Conservation (phyloP, 2,888 invertebrate species). For the Dysmachus trigonus region DNA sequence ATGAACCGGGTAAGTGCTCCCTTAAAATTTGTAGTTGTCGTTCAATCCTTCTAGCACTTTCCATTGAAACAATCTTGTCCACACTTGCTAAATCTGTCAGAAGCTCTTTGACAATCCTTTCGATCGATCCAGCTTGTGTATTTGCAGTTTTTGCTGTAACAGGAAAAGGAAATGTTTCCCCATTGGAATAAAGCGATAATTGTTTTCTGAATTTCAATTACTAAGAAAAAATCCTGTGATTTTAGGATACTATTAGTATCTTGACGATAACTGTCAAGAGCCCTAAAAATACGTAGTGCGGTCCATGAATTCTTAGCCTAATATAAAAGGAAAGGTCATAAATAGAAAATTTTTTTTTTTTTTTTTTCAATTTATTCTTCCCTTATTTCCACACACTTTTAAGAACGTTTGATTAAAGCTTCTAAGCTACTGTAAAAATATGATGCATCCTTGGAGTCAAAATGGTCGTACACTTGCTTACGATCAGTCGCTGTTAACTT, state of each 20-base stretch:
- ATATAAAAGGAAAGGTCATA: no score
- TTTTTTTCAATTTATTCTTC: no score
- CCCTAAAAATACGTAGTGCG: no score
- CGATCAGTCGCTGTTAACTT: no score
- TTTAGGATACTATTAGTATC: not conserved
- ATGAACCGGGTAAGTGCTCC: constrained; percentile 61
- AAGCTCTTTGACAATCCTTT: constrained; percentile 53
- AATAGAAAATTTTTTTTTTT: no score
- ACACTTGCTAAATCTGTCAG: constrained; percentile 54
- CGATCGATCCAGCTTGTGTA: constrained; percentile 8
- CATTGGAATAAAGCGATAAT: constrained; percentile 13
- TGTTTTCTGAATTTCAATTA: constrained; percentile 1
- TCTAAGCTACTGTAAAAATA: no score
- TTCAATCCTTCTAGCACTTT: constrained; percentile 59
- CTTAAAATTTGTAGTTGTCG: constrained; percentile 57
- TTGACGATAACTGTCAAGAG: not conserved
- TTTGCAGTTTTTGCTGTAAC: constrained; percentile 56
- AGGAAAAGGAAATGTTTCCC: constrained; percentile 56
- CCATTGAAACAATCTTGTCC: constrained; percentile 58
- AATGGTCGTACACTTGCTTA: no score
- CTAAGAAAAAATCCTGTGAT: not conserved
- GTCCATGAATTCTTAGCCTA: no score
- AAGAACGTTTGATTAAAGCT: no score
- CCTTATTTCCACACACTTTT: no score
- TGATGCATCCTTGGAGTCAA: no score